Conservation (phyloP, 2,888 invertebrate genomes). For the Rhodophaea formosa region DNA sequence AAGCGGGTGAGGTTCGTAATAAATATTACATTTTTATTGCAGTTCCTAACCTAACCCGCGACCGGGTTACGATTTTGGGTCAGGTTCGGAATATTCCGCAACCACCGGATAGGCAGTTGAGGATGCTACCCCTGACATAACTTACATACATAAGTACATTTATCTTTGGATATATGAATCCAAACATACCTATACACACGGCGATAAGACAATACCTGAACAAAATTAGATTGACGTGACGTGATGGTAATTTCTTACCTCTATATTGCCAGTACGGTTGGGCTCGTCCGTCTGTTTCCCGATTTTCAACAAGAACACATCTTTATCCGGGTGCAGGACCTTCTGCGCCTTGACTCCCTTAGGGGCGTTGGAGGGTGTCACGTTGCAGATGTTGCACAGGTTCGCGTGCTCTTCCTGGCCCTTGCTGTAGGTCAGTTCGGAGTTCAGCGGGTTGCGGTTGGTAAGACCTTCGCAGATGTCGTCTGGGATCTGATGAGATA, state of each 20-base stretch:
- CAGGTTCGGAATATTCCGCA: too few relatives aligned
- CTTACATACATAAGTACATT: too few relatives aligned
- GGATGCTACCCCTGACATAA: too few relatives aligned
- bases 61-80: too few relatives aligned
- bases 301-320: conserved; percentile 86
- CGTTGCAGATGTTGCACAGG: conserved; percentile 62
- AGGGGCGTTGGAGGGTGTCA: conserved; percentile 73
- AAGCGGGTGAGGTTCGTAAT: too few relatives aligned
- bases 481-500: conserved; percentile 58
- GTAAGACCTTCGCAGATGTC: conserved; percentile 68
- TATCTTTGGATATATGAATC: too few relatives aligned
- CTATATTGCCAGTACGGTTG: conserved; percentile 83
- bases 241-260: conserved; percentile 59
- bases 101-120: too few relatives aligned
- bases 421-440: conserved; percentile 59
- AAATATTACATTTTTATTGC: too few relatives aligned
- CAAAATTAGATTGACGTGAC: too few relatives aligned
- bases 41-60: too few relatives aligned
- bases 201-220: too few relatives aligned
- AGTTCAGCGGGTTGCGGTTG: conserved; percentile 59
- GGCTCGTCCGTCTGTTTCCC: conserved; percentile 85
- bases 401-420: conserved; percentile 47
- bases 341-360: conserved; percentile 81
- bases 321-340: conserved; percentile 84
- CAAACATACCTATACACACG: too few relatives aligned